Evolutionary conservation across 2,888 invertebrate genomes (phyloP).

Genomic region (Zonitis immaculata): DNA sequence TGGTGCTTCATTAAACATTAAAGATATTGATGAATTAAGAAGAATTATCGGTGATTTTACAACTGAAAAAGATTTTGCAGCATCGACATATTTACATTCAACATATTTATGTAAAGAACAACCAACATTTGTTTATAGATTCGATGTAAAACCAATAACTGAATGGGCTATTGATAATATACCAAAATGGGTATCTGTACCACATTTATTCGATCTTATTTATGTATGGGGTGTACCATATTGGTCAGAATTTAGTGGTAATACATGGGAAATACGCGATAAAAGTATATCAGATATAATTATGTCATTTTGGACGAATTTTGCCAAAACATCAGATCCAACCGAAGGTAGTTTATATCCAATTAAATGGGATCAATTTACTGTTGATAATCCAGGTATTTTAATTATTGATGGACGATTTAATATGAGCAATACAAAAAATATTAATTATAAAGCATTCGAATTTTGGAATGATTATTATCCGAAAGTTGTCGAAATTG

Average conservation of each 20-base stretch:
- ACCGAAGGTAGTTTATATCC: slow-evolving; percentile 63
- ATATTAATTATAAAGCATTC: slow-evolving; percentile 70
- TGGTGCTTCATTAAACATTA: slow-evolving; percentile 61
- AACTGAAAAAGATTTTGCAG: slow-evolving; percentile 67
- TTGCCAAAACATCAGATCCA: slow-evolving; percentile 69
- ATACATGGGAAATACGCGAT: slow-evolving; percentile 72
- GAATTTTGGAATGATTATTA: slow-evolving; percentile 84
- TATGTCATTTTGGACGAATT: slow-evolving; percentile 77
- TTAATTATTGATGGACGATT: slow-evolving; percentile 73
- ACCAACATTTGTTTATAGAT: slow-evolving; percentile 67
- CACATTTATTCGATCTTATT: slow-evolving; percentile 76
- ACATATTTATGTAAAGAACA: slow-evolving; percentile 56
- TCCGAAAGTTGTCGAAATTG: slow-evolving; percentile 68
- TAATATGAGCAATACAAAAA: slow-evolving; percentile 65
- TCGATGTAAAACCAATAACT: slow-evolving; percentile 69
- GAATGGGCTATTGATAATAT: slow-evolving; percentile 60
- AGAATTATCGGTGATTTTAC: slow-evolving; percentile 66
- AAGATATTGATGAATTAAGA: slow-evolving; percentile 58
- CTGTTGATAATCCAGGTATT: slow-evolving; percentile 62
- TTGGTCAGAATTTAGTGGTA: slow-evolving; percentile 56
- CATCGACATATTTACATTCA: slow-evolving; percentile 66
- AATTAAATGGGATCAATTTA: slow-evolving; percentile 71
- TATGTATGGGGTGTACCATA: slow-evolving; percentile 79
- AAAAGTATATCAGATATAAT: slow-evolving; percentile 73
- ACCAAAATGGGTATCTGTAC: slow-evolving; percentile 74